Percentiles rank a stretch among this genome's conserved stretches.
These are phyloP conservation scores for Epinephelus awoara DNA, from an alignment of 2,797 vertebrate genomes.

Conservation along the genomic window DNA sequence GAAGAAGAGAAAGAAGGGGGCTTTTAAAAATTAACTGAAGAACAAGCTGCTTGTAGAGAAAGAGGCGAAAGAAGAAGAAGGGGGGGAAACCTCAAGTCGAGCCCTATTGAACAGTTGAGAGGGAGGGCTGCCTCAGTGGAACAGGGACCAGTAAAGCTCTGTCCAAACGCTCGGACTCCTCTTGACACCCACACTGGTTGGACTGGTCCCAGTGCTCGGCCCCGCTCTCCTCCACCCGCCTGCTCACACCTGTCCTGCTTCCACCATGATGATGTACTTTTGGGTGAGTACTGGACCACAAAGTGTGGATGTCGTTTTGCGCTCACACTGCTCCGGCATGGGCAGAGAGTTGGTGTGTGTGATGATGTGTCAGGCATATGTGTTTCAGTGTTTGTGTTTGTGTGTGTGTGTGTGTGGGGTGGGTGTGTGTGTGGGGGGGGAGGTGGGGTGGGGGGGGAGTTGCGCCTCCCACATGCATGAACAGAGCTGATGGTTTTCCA, in stretches of 20 bases:
- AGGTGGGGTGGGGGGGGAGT: neutral
- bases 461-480: slow-evolving; percentile 64
- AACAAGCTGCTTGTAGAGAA: slow-evolving; percentile 54
- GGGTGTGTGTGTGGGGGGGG: neutral
- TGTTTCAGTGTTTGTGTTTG: slow-evolving; percentile 24
- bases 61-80: slow-evolving; percentile 43
- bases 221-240: slow-evolving; percentile 59
- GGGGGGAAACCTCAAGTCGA: slow-evolving; percentile 64
- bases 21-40: slow-evolving; percentile 68
- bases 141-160: slow-evolving; percentile 69
- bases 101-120: slow-evolving; percentile 70
- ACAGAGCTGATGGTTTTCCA: slow-evolving; percentile 65
- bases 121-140: slow-evolving; percentile 73
- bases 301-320: slow-evolving; percentile 28
- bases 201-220: slow-evolving; percentile 70
- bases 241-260: slow-evolving; percentile 54
- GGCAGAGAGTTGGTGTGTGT: slow-evolving; percentile 17
- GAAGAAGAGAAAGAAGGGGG: slow-evolving; percentile 57
- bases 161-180: slow-evolving; percentile 65
- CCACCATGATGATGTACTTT: slow-evolving; percentile 88
- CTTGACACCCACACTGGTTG: slow-evolving; percentile 64
- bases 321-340: slow-evolving; percentile 7
- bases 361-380: slow-evolving; percentile 24
- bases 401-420: slow-evolving; percentile 14
- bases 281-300: slow-evolving; percentile 81